Conservation (phyloP, 2,888 invertebrate genomes). For the Tethea ocularis region DNA sequence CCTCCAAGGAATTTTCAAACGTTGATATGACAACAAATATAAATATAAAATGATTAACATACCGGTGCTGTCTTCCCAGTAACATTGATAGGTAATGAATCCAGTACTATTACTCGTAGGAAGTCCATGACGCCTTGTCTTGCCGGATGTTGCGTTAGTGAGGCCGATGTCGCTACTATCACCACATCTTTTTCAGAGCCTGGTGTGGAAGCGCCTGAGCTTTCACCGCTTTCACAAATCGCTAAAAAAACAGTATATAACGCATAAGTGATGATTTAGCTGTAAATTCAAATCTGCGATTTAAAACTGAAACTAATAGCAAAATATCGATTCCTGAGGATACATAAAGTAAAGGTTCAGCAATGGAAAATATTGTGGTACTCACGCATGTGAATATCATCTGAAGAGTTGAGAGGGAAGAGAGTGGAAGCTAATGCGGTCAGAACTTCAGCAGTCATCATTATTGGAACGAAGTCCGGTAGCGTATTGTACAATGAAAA, state of each 20-base stretch:
- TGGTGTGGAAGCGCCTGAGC: slow-evolving; percentile 92
- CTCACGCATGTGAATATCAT: slow-evolving; percentile 76
- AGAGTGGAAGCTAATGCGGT: slow-evolving; percentile 93
- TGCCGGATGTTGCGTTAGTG: slow-evolving; percentile 90
- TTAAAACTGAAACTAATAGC: too few relatives aligned
- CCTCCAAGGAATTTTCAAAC: background rate
- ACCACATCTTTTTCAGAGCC: slow-evolving; percentile 84
- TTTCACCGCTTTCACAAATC: slow-evolving; percentile 87
- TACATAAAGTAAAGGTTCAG: background rate
- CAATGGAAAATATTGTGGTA: slow-evolving; percentile 17
- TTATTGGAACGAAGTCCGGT: slow-evolving; percentile 95
- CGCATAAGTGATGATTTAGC: too few relatives aligned
- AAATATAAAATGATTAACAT: slow-evolving; percentile 25
- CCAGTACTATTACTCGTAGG: slow-evolving; percentile 95
- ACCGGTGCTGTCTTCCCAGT: slow-evolving; percentile 90
- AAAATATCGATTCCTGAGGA: background rate
- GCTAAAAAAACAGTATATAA: slow-evolving; percentile 57
- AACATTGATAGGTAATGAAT: slow-evolving; percentile 93
- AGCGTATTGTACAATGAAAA: slow-evolving; percentile 98
- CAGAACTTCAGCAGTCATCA: slow-evolving; percentile 96
- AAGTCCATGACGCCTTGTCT: slow-evolving; percentile 97
- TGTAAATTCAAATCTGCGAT: too few relatives aligned
- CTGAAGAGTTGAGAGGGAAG: slow-evolving; percentile 86
- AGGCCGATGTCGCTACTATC: slow-evolving; percentile 70
- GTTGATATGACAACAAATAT: slow-evolving; percentile 7